Base-by-base conservation (phyloP, 2,888 invertebrate species). In the Dynastes hyllus region DNA sequence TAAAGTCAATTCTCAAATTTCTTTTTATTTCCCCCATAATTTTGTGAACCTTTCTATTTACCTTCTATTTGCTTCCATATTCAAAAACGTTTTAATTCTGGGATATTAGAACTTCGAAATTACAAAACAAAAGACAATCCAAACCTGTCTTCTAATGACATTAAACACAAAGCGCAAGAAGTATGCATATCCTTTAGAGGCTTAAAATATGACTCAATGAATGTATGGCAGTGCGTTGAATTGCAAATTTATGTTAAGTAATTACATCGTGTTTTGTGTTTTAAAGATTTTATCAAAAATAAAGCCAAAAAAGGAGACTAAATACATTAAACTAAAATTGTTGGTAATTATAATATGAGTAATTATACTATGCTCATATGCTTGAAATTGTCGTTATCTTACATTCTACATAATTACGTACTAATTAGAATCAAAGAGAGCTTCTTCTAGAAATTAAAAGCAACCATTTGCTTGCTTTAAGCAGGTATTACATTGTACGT, bases 191-290 rank as follows among this genome's bases (percentile, higher is more conserved):
- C 22, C 6, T 58, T 16, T 6, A 16, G 16, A 6, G 16, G 22
- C 2, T 58, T 16, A 58, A 58, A 58, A 16, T 58, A 8, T 58
- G n/a, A 55, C 55, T 58, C 22, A 16, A 2, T 22, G 16, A 6
- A 16, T 6, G 8, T 55, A 22, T 22, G 1, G 6, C 16, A n/a
- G 16, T 9, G 13, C 65, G 11, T n/a, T 13, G 76, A 76, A 65
- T 65, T 76, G 65, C 76, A 76, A 76, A 76, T 76, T 66, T 76
- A 76, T 66, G 76, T 13, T 65, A 76, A 50, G 58, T 53, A 55
- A 51, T 58, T 73, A 73, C 27, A 50, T 55, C 16, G 73, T 51
- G 65, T 27, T 63, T 37, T 65, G 63, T 65, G 65, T 45, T 65
- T 40, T 40, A 63, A 63, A 8, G 76, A 65, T 76, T 40, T n/a